Evolutionary conservation across 2,888 invertebrate genomes (phyloP).

Genomic region (Drosophila melanosoma): DNA sequence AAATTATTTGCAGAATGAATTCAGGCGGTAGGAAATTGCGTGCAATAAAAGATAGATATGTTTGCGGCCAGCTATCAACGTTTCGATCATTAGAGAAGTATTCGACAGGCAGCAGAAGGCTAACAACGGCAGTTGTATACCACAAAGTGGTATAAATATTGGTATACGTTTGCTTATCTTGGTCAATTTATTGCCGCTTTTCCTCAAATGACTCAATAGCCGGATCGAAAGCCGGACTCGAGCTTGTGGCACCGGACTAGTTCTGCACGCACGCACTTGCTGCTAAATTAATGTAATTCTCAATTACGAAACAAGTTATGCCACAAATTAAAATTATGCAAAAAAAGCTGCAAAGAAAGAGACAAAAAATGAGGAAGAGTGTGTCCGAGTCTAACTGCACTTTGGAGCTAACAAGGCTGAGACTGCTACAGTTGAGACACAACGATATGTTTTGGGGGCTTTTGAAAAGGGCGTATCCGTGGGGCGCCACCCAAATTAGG

Average conservation of each 20-base stretch:
- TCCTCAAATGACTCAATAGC: slow-evolving; percentile 76
- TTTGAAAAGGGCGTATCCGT: slow-evolving; percentile 63
- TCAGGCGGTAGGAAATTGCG: slow-evolving; percentile 69
- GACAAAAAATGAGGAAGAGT: slow-evolving; percentile 15
- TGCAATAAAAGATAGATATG: slow-evolving; percentile 79
- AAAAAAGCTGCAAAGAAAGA: slow-evolving; percentile 29
- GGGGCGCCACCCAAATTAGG: slow-evolving; percentile 73
- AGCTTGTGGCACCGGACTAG: slow-evolving; percentile 57
- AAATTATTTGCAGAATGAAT: slow-evolving; percentile 74
- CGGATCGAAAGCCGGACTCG: neutral
- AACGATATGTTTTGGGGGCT: slow-evolving; percentile 3
- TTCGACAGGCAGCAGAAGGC: slow-evolving; percentile 52
- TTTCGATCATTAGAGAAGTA: slow-evolving; percentile 68
- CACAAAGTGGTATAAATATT: slow-evolving; percentile 57
- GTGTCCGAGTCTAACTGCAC: slow-evolving; percentile 35
- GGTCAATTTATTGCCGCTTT: slow-evolving; percentile 73
- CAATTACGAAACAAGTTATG: slow-evolving; percentile 82
- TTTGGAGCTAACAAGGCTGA: slow-evolving; percentile 39
- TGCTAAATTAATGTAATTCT: slow-evolving; percentile 79
- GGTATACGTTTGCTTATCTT: slow-evolving; percentile 67
- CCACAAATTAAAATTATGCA: slow-evolving; percentile 78
- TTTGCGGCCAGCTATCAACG: slow-evolving; percentile 71
- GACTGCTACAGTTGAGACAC: slow-evolving; percentile 1
- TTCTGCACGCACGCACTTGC: slow-evolving; percentile 76
- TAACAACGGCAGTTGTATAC: slow-evolving; percentile 16